phyloP scores from a whole-genome alignment of 2,113 vertebrate species.

The Barbus barbus region DNA sequence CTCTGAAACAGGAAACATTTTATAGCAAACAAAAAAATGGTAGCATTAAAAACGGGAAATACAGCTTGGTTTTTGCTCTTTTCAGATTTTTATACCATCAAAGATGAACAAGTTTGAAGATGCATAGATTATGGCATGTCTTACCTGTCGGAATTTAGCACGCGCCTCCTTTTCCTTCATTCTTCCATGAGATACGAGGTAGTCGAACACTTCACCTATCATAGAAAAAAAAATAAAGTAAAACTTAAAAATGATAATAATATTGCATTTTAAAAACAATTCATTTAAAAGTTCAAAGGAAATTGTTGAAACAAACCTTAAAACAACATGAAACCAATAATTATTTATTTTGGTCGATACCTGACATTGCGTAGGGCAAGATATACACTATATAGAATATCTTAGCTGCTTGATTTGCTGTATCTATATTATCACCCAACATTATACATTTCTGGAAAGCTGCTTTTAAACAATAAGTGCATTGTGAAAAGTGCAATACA shows the following conservation, averaged over 20 bases:
- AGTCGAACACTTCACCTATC: slow-evolving; percentile 87
- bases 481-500: background rate
- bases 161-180: slow-evolving; percentile 96
- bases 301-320: background rate
- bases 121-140: background rate
- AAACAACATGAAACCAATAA: too few relatives aligned
- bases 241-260: background rate
- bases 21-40: too few relatives aligned
- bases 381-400: too few relatives aligned
- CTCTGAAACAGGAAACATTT: background rate
- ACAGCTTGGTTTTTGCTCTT: background rate
- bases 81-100: background rate
- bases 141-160: slow-evolving; percentile 80
- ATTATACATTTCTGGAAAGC: too few relatives aligned
- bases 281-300: too few relatives aligned
- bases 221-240: background rate
- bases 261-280: too few relatives aligned
- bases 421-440: too few relatives aligned
- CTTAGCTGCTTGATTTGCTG: too few relatives aligned
- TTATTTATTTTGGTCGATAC: background rate
- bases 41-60: background rate
- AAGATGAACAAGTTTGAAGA: background rate
- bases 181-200: slow-evolving; percentile 93
- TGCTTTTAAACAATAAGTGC: background rate
- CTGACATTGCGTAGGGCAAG: background rate